A percentile compares a stretch with the other conserved stretches of the same genome.
phyloP scores from a whole-genome alignment of 37 sponge, comb jelly and placozoan species.

The Diacarnus erythraeanus region DNA sequence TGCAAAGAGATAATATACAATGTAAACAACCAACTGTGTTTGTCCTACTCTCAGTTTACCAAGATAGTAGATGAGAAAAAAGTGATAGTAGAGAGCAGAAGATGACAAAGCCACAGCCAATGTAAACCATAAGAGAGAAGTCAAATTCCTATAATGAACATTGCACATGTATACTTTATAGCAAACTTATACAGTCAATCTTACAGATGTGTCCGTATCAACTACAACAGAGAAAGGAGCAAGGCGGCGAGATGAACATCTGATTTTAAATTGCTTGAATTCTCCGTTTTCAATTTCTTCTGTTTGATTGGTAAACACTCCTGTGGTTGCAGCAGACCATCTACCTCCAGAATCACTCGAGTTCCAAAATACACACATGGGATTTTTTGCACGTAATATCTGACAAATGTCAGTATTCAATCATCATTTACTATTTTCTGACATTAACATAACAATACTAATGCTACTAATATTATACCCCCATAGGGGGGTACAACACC shows the following conservation, averaged over 20 bases:
- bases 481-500: too few species aligned
- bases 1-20: background rate
- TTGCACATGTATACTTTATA: background rate
- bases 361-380: background rate
- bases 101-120: conserved; percentile 4
- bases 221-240: background rate
- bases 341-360: background rate
- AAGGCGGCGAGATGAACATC: background rate
- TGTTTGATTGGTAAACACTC: too few species aligned
- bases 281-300: background rate
- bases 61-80: background rate
- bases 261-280: background rate
- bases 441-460: too few species aligned
- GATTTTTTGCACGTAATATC: background rate
- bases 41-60: background rate
- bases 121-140: background rate
- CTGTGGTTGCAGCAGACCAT: background rate
- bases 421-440: too few species aligned
- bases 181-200: background rate
- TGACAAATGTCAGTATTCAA: background rate
- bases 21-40: background rate
- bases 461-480: too few species aligned
- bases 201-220: background rate
- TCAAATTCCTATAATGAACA: background rate
- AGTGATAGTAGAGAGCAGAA: background rate